Evolutionary conservation across 2,797 vertebrate genomes (phyloP).

Genomic region (Chloroceryle inda): DNA sequence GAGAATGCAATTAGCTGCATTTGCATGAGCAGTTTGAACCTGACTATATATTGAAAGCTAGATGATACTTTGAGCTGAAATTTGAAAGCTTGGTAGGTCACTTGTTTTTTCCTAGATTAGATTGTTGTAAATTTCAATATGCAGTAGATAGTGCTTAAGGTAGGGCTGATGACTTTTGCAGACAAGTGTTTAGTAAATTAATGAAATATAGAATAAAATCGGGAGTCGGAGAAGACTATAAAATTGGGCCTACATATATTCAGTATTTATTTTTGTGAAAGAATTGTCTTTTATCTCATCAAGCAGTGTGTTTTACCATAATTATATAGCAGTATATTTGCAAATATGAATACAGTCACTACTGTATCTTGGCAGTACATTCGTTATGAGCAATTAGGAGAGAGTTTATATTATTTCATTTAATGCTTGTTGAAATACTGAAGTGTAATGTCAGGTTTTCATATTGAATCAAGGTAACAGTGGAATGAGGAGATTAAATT

Average conservation of each 20-base stretch:
- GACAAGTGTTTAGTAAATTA: neutral
- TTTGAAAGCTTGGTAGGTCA: neutral
- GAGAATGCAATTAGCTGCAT: neutral
- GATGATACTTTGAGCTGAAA: neutral
- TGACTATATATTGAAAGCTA: neutral
- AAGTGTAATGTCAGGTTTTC: neutral
- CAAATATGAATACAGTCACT: neutral
- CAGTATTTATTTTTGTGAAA: neutral
- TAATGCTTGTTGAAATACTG: neutral
- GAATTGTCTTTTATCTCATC: neutral
- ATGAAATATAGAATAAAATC: neutral
- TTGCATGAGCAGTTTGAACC: neutral
- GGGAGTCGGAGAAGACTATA: neutral
- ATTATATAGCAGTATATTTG: neutral
- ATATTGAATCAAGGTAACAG: neutral
- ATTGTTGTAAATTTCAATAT: neutral
- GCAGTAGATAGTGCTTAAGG: neutral
- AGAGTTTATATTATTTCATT: neutral
- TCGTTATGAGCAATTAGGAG: neutral
- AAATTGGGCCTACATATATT: neutral
- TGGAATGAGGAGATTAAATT: neutral
- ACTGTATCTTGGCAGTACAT: neutral
- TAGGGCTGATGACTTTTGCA: neutral
- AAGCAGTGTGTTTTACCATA: neutral
- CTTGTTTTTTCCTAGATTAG: neutral